Conservation (phyloP, 2,797 vertebrate genomes). For the Alfaro cultratus region DNA sequence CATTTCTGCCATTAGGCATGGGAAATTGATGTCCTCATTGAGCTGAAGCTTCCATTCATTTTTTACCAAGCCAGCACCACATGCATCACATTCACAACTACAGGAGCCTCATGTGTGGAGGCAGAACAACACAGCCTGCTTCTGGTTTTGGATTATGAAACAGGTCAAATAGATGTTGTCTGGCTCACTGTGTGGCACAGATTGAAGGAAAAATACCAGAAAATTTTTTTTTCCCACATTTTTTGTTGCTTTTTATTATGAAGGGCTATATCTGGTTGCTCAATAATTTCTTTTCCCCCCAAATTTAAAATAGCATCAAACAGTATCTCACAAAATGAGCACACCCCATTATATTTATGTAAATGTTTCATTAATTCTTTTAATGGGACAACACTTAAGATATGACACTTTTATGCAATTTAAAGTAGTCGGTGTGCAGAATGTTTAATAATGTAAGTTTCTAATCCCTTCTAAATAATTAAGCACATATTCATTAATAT, state of each 20-base stretch:
- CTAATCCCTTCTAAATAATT: not conserved
- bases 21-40: constrained; percentile 63
- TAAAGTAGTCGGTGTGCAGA: not conserved
- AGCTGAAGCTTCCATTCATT: constrained; percentile 51
- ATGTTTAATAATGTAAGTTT: not conserved
- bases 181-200: not conserved
- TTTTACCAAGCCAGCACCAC: constrained; percentile 54
- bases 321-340: not conserved
- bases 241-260: not conserved
- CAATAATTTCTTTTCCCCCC: not conserved
- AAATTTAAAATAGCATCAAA: not conserved
- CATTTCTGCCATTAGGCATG: constrained; percentile 42
- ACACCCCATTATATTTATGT: not conserved
- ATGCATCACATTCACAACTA: constrained; percentile 38
- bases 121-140: constrained; percentile 20
- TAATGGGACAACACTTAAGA: not conserved
- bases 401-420: not conserved
- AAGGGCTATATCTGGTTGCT: not conserved
- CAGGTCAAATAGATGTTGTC: constrained; percentile 9
- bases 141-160: constrained; percentile 22
- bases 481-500: not conserved
- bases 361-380: not conserved
- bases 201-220: not conserved
- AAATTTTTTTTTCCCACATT: not conserved
- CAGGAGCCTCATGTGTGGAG: constrained; percentile 26